Conservation (phyloP, 2,113 vertebrate genomes). For the Opisthocomus hoazin region DNA sequence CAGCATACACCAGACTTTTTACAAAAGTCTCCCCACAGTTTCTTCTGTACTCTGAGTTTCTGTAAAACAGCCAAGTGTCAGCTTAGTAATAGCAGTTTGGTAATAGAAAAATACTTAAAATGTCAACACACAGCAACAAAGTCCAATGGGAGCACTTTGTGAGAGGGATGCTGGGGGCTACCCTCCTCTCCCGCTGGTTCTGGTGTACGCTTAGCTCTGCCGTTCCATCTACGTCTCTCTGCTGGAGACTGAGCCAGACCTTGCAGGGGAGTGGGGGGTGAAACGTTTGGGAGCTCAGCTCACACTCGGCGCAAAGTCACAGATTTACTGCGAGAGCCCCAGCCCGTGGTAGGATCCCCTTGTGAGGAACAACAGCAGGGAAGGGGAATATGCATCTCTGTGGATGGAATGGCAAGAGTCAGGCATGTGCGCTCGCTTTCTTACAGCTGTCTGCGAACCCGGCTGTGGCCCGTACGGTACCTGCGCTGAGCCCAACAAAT, state of each 20-base stretch:
- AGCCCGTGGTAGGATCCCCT: background rate
- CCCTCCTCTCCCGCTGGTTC: background rate
- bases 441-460: conserved; percentile 84
- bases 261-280: background rate
- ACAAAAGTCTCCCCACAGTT: background rate
- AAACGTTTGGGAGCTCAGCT: background rate
- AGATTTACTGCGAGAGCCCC: background rate
- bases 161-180: background rate
- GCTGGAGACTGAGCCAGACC: background rate
- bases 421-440: background rate
- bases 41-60: background rate
- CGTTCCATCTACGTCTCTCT: background rate
- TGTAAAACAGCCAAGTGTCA: background rate
- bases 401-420: background rate
- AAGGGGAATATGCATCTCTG: background rate
- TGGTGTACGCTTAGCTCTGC: background rate
- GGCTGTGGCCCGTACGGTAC: conserved; percentile 78
- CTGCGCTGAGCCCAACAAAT: conserved; percentile 83
- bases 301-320: background rate
- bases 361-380: background rate
- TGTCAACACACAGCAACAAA: background rate
- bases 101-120: background rate
- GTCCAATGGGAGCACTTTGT: background rate
- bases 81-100: background rate
- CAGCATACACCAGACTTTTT: background rate